Conservation (phyloP, 2,113 vertebrate species). For the Pleuronectes platessa region DNA sequence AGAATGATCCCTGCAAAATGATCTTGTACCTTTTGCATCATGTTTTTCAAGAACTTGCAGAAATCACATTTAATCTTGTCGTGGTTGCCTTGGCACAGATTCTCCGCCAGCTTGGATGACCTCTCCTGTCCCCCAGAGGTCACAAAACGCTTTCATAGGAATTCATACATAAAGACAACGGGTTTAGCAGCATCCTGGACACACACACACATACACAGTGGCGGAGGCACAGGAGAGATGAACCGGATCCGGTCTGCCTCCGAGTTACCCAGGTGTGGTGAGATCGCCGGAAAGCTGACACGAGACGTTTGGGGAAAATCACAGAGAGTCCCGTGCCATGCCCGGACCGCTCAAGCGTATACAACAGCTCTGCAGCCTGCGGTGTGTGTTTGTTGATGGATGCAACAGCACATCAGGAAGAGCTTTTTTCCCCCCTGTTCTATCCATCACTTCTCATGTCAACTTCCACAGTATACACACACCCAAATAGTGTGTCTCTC, state of each 20-base stretch:
- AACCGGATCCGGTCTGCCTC: constrained; percentile 41
- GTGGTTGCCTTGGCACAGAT: not conserved
- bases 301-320: constrained; percentile 29
- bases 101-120: not conserved
- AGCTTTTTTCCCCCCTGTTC: constrained; percentile 7
- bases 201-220: not conserved
- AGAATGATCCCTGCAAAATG: not conserved
- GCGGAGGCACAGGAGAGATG: constrained; percentile 12
- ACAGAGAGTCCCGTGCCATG: constrained; percentile 1
- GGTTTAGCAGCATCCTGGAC: constrained; percentile 42
- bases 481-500: constrained; percentile 16
- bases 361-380: constrained; percentile 27
- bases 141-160: constrained; percentile 35
- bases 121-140: constrained; percentile 31
- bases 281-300: constrained; percentile 54
- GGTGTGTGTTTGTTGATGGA: constrained; percentile 31
- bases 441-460: constrained; percentile 14
- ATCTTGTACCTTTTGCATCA: not conserved
- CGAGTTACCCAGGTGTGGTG: constrained; percentile 65
- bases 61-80: constrained; percentile 8
- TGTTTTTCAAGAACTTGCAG: not conserved
- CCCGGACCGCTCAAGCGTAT: constrained; percentile 39
- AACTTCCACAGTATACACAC: constrained; percentile 17
- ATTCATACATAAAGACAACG: constrained; percentile 70
- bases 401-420: constrained; percentile 31